Conservation (phyloP, 2,888 invertebrate species). For the Parnassius glacialis region DNA sequence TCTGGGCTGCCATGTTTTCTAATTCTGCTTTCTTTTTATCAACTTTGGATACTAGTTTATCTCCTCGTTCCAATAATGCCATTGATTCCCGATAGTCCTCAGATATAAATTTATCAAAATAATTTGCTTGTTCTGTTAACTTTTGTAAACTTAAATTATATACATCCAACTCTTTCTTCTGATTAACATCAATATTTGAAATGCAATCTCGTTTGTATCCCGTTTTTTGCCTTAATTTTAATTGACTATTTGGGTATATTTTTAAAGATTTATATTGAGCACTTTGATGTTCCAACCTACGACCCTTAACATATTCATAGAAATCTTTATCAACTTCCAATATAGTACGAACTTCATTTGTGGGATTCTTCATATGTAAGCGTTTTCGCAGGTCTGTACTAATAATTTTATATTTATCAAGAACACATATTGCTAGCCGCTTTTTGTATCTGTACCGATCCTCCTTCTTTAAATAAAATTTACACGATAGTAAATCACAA, state of each 20-base stretch:
- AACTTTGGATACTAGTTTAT: conserved; percentile 64
- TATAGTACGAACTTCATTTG: conserved; percentile 46
- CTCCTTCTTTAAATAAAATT: conserved; percentile 48
- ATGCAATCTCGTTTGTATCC: conserved; percentile 71
- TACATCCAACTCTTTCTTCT: conserved; percentile 73
- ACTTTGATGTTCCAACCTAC: conserved; percentile 42
- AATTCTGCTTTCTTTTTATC: conserved; percentile 63
- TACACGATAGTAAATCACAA: conserved; percentile 50
- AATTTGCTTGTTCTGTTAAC: conserved; percentile 75
- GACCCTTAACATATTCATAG: conserved; percentile 48
- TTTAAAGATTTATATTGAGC: conserved; percentile 40
- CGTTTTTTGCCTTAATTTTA: conserved; percentile 51
- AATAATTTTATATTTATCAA: conserved; percentile 53
- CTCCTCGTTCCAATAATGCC: conserved; percentile 74
- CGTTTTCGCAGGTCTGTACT: conserved; percentile 47
- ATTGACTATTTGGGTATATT: conserved; percentile 40
- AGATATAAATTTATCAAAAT: conserved; percentile 82
- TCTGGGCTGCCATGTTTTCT: conserved; percentile 61
- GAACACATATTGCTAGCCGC: conserved; percentile 40
- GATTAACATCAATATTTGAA: conserved; percentile 77
- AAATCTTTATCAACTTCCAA: conserved; percentile 53
- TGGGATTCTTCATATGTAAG: conserved; percentile 39
- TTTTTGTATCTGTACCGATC: conserved; percentile 42
- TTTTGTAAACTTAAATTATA: conserved; percentile 69
- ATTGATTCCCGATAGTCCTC: conserved; percentile 83